Conservation (phyloP, 2,888 invertebrate genomes). For the Drosophila nr. medialis region DNA sequence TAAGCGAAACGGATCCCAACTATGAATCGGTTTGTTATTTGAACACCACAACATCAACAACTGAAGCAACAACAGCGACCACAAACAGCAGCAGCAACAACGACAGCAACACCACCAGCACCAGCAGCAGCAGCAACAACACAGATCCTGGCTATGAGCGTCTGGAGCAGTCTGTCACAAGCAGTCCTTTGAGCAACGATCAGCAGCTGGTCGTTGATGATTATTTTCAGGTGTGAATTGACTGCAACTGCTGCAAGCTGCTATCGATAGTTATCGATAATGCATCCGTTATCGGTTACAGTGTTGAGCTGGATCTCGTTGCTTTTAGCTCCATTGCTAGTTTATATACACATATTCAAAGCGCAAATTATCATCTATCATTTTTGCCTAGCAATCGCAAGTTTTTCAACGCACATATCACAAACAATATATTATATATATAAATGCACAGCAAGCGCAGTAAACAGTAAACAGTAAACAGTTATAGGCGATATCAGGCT, state of each 20-base stretch:
- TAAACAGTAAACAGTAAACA: constrained; percentile 12
- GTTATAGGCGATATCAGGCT: constrained; percentile 7
- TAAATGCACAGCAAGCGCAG: constrained; percentile 52
- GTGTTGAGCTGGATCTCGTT: constrained; percentile 70
- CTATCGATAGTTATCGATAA: neutral
- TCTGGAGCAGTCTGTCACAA: constrained; percentile 69
- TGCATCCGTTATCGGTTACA: neutral
- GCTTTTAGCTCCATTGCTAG: neutral
- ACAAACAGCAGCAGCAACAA: constrained; percentile 40
- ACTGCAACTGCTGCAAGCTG: neutral
- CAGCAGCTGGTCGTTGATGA: constrained; percentile 83
- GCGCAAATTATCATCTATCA: constrained; percentile 13
- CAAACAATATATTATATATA: constrained; percentile 44
- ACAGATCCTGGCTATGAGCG: constrained; percentile 90
- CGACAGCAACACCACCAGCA: constrained; percentile 36
- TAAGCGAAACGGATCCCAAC: constrained; percentile 93
- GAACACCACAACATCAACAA: constrained; percentile 81
- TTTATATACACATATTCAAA: neutral
- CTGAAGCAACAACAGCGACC: constrained; percentile 10
- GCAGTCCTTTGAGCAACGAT: constrained; percentile 64
- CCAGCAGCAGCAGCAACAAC: constrained; percentile 45
- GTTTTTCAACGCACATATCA: constrained; percentile 64
- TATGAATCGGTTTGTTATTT: constrained; percentile 93
- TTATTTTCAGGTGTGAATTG: constrained; percentile 84
- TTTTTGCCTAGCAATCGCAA: constrained; percentile 65